Base-by-base conservation (phyloP, 2,797 vertebrate species). In the Sebastolobus alascanus region DNA sequence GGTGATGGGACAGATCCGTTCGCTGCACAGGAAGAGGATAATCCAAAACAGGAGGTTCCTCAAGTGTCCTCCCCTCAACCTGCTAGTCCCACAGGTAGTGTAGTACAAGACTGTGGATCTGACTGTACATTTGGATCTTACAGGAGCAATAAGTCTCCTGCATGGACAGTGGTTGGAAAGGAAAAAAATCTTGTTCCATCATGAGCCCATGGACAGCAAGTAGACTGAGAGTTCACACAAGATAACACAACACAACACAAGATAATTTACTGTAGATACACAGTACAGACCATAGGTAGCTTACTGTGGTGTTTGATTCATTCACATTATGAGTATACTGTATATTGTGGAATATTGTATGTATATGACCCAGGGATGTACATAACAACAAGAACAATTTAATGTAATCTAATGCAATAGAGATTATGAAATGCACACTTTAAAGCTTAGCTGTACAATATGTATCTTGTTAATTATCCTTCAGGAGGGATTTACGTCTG, bases 1-100 rank as follows among this genome's bases (percentile, higher is more conserved):
- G 71, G 43, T 14, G 87, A 89, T 10, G 84, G 83, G 27, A n/a
- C 50, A 3, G 93, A 95, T 90, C 93, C 88, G 0, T 96, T 95
- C 46, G 61, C 82, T 55, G 84, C 77, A 69, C 80, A 87, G 8
- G 92, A 91, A 46, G 91, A 91, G 54, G 91, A 92, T 14, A 85
- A 70, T 63, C 77, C 58, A 46, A 77, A 75, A 50, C 79, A 85
- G 18, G 91, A 93, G 22, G 80, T 87, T 77, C 83, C 91, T 79
- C 74, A 81, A 46, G 73, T 88, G 73, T 86, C 88, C 27, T 87
- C 93, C 27, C 87, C 92, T 40, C 86, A 86, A 25, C 63, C 89
- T 38, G 90, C 92, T 63, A 94, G 94, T 82, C 94, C 94, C 18
- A 90, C 93, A 90, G 95, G 96, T 96, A 80, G 12, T 31, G 76